Evolutionary conservation across 2,113 vertebrate genomes (phyloP), one percentile per base, ranked within the genome.

Genomic region (Vimba vimba): DNA sequence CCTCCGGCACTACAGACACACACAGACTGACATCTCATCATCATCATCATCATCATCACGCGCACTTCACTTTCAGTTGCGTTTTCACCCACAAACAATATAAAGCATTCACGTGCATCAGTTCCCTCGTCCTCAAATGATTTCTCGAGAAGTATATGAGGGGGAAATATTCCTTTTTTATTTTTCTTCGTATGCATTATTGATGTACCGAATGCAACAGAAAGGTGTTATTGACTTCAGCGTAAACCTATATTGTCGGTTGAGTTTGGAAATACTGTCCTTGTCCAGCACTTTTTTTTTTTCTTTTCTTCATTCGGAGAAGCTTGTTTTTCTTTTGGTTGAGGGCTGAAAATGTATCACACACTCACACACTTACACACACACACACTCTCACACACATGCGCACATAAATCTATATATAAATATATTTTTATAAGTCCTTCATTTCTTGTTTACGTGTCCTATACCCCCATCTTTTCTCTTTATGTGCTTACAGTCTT

Each of bases 401-500:
- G 36, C 80, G 36, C 27, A 55, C 30, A 39, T 12, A 83, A 13
- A 74, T 74, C 50, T 86, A 77, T 12, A 88, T 33, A 88, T 86
- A 88, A 90, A 92, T 93, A 75, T 94, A 94, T 94, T 94, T 95
- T 94, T 94, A 88, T 94, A 93, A 92, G 92, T 92, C 87, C 88
- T 91, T 86, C n/a, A 85, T 47, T 23, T 78, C 85, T 88, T 90
- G 89, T 94, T 95, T 90, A 90, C 86, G 4, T 82, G 80, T 82
- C 27, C 64, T 68, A 7, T 33, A 50, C 68, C 50, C 27, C 52
- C 68, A 74, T 84, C 36, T 59, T 27, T 33, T 73, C 19, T 69
- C 25, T 60, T 74, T 43, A 36, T 25, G 59, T 71, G 75, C n/a
- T 86, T 57, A 21, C 3, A 57, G 55, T 57, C 55, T 23, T 27